These are phyloP conservation scores for Gymnogyps californianus DNA, from an alignment of 2,113 vertebrate genomes.

Conservation along the genomic window DNA sequence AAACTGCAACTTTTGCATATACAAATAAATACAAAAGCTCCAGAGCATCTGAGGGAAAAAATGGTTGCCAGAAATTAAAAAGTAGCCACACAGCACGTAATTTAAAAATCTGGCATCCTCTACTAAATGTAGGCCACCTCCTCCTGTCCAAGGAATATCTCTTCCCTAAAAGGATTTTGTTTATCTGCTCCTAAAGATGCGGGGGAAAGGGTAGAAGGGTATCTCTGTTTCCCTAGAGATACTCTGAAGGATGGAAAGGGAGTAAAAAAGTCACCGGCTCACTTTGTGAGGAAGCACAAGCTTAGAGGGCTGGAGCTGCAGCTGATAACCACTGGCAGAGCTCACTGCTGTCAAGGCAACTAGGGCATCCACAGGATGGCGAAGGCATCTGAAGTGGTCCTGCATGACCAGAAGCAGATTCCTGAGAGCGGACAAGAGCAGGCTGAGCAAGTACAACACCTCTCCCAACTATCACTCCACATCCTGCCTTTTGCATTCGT, in stretches of 20 bases:
- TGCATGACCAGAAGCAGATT: not conserved
- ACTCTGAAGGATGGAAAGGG: not conserved
- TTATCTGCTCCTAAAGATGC: not conserved
- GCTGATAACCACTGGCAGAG: not conserved
- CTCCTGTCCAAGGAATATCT: not conserved
- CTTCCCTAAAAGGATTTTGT: not conserved
- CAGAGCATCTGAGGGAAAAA: not conserved
- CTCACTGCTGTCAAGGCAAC: not conserved
- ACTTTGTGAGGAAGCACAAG: not conserved
- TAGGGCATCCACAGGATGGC: not conserved
- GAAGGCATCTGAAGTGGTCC: not conserved
- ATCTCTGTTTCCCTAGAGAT: not conserved
- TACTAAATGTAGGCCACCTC: not conserved
- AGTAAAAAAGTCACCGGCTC: not conserved
- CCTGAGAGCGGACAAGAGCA: not conserved
- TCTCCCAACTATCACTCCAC: not conserved
- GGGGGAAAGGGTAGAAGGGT: not conserved
- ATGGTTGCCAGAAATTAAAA: not conserved
- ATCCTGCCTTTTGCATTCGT: not conserved
- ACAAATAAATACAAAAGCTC: not conserved
- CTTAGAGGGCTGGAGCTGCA: not conserved
- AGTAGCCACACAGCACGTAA: not conserved
- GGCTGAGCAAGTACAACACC: not conserved
- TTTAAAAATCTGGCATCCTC: not conserved
- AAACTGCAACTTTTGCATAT: not conserved